Percentiles rank a stretch among this genome's conserved stretches.
Evolutionary conservation across 2,888 invertebrate species (phyloP).

Genomic region (Chrysina gloriosa): DNA sequence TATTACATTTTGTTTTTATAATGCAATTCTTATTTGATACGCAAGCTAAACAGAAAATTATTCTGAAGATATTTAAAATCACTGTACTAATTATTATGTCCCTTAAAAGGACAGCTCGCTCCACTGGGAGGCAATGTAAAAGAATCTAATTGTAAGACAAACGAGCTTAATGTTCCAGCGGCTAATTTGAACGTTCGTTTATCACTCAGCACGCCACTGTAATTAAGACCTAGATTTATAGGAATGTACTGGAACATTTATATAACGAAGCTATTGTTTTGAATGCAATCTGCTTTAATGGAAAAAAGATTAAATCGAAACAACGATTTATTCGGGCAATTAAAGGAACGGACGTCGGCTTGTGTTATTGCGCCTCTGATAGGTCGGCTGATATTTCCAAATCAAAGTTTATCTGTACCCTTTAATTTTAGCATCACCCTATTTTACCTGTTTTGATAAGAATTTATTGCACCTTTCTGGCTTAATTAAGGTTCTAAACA

Average conservation of each 20-base stretch:
- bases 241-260: constrained; percentile 6
- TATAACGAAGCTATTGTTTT: neutral
- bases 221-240: constrained; percentile 13
- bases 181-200: constrained; percentile 23
- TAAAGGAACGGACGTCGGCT: neutral
- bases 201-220: constrained; percentile 21
- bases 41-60: no score
- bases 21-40: no score
- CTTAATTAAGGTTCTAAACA: no score
- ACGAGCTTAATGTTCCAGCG: constrained; percentile 14
- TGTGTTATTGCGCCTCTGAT: neutral
- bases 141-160: constrained; percentile 9
- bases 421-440: neutral
- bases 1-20: no score
- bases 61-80: neutral
- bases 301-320: constrained; percentile 2
- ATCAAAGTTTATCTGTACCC: neutral
- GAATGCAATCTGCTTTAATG: constrained; percentile 2
- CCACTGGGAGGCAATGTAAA: neutral
- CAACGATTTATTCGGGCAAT: neutral
- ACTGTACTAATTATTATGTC: constrained; percentile 3
- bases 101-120: neutral
- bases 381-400: neutral
- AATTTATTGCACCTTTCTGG: no score
- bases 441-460: neutral